Evolutionary conservation across 2,113 vertebrate genomes (phyloP).

Genomic region (Saguinus midas): DNA sequence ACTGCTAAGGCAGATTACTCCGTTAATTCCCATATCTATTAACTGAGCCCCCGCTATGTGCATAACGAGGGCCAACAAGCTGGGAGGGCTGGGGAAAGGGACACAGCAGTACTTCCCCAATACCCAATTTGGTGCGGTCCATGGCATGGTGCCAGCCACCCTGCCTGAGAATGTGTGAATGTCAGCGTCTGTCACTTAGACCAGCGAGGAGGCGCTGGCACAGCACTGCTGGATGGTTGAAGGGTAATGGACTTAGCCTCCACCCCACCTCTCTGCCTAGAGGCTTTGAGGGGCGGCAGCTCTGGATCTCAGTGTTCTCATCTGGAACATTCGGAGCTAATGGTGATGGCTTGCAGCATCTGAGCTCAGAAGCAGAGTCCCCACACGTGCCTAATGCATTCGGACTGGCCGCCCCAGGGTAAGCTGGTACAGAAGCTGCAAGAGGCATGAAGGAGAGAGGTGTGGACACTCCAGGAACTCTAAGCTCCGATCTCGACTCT

Average conservation of each 20-base stretch:
- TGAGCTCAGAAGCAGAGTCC: constrained; percentile 8
- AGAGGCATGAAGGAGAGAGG: not conserved
- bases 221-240: not conserved
- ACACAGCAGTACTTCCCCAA: not conserved
- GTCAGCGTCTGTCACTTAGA: not conserved
- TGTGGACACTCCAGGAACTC: not conserved
- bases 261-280: not conserved
- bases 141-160: accelerated
- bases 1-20: not conserved
- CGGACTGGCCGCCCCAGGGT: not conserved
- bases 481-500: not conserved
- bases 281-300: not conserved
- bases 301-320: not conserved
- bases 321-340: not conserved
- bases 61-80: not conserved
- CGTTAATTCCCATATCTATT: too few species aligned
- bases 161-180: accelerated
- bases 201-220: not conserved
- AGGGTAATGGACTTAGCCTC: not conserved
- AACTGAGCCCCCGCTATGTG: accelerated
- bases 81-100: too few species aligned
- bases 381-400: not conserved
- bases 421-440: not conserved
- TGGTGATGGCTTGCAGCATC: not conserved
- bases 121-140: accelerated